Evolutionary conservation across 1,140 invertebrate species (phyloP).

Genomic region (Leptinotarsa lineolata): DNA sequence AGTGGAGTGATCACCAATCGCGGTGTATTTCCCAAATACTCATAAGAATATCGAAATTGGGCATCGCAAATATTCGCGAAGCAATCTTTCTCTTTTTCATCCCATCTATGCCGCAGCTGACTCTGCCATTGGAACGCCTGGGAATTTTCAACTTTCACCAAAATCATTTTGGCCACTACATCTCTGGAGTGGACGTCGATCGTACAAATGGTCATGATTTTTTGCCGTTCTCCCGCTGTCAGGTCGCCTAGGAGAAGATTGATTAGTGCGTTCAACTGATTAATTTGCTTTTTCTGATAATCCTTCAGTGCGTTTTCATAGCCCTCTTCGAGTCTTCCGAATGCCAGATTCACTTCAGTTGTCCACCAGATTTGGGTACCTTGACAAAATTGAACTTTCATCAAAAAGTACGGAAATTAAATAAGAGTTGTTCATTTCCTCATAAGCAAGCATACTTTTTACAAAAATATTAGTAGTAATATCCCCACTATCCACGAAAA

Average conservation of each 20-base stretch:
- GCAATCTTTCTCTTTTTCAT: slow-evolving; percentile 79
- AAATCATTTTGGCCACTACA: slow-evolving; percentile 83
- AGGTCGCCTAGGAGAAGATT: slow-evolving; percentile 80
- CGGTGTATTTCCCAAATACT: slow-evolving; percentile 83
- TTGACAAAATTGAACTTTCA: slow-evolving; percentile 15
- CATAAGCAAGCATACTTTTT: too few species aligned
- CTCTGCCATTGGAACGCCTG: slow-evolving; percentile 91
- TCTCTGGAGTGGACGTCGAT: slow-evolving; percentile 91
- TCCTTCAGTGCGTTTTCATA: slow-evolving; percentile 91
- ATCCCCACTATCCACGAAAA: too few species aligned
- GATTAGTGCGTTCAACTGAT: slow-evolving; percentile 81
- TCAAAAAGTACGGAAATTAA: not conserved
- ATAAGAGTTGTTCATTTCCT: not conserved
- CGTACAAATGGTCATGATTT: slow-evolving; percentile 95
- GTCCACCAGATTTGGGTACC: slow-evolving; percentile 94
- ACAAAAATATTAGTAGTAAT: too few species aligned
- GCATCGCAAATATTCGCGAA: slow-evolving; percentile 93
- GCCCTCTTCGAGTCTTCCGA: slow-evolving; percentile 88
- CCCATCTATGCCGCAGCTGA: slow-evolving; percentile 88
- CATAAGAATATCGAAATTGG: slow-evolving; percentile 77
- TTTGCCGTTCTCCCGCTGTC: slow-evolving; percentile 81
- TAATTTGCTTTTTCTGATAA: slow-evolving; percentile 89
- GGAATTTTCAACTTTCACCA: slow-evolving; percentile 77
- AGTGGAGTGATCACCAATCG: slow-evolving; percentile 83
- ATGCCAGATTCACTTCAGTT: slow-evolving; percentile 87